phyloP scores from a whole-genome alignment of 2,888 invertebrate species.

The Octonoba sinensis region DNA sequence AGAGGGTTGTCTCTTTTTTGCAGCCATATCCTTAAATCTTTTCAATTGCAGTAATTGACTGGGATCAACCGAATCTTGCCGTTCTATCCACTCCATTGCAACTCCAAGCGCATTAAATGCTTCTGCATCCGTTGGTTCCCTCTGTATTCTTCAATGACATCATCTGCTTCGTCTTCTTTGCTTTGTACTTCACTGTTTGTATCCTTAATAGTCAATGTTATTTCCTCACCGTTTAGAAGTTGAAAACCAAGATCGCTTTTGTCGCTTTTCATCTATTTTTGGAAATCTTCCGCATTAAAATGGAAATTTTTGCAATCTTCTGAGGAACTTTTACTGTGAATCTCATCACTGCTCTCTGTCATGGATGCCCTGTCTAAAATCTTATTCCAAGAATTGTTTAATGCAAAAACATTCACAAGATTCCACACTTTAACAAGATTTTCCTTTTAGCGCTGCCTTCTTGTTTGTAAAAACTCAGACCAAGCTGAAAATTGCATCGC shows the following conservation, averaged over 20 bases:
- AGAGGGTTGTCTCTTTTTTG: too few species aligned
- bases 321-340: not conserved
- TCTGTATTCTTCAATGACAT: too few species aligned
- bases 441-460: too few species aligned
- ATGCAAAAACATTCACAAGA: too few species aligned
- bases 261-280: not conserved
- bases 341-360: not conserved
- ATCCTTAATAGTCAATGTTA: not conserved
- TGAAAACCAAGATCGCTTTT: not conserved
- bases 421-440: too few species aligned
- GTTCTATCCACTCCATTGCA: not conserved
- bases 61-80: not conserved
- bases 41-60: not conserved
- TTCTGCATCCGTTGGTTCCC: too few species aligned
- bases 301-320: not conserved
- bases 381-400: too few species aligned
- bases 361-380: not conserved
- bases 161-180: too few species aligned
- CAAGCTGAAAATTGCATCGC: too few species aligned
- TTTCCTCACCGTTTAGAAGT: too few species aligned
- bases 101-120: not conserved
- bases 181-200: not conserved
- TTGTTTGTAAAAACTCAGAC: too few species aligned
- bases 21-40: too few species aligned
- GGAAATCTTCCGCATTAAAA: not conserved